Evolutionary conservation across 2,888 invertebrate species (phyloP).

Genomic region (Anthrax anthrax): DNA sequence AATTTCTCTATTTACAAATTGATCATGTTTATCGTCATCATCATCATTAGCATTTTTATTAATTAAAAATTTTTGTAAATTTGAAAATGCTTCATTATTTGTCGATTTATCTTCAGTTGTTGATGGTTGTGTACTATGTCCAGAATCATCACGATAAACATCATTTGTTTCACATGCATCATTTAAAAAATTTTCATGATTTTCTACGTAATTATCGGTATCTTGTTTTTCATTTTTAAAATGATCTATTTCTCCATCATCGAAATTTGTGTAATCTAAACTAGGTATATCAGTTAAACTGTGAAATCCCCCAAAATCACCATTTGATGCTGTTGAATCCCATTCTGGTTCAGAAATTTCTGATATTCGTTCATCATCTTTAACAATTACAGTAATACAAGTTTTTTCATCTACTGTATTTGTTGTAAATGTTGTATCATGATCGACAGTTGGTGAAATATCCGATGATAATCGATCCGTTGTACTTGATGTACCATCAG

Average conservation of each 20-base stretch:
- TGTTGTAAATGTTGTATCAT: constrained; percentile 14
- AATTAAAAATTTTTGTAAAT: too few relatives aligned
- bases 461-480: constrained; percentile 12
- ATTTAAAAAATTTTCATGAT: background rate
- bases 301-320: constrained; percentile 5
- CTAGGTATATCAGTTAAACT: constrained; percentile 14
- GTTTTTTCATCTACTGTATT: constrained; percentile 15
- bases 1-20: too few relatives aligned
- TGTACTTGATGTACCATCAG: constrained; percentile 14
- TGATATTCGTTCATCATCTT: constrained; percentile 16
- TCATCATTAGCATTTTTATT: too few relatives aligned
- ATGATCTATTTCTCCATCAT: constrained; percentile 4
- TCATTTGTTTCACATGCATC: background rate
- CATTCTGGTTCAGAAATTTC: constrained; percentile 17
- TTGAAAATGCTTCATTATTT: constrained; percentile 9
- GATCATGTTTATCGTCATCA: too few relatives aligned
- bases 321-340: constrained; percentile 11
- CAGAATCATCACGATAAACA: constrained; percentile 11
- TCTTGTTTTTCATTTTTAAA: background rate
- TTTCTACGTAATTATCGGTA: background rate
- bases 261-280: constrained; percentile 8
- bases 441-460: constrained; percentile 13
- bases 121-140: constrained; percentile 11
- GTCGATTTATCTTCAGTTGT: constrained; percentile 8
- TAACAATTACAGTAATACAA: constrained; percentile 14